Conservation (phyloP, 2,888 invertebrate genomes). For the Cosmia pyralina region DNA sequence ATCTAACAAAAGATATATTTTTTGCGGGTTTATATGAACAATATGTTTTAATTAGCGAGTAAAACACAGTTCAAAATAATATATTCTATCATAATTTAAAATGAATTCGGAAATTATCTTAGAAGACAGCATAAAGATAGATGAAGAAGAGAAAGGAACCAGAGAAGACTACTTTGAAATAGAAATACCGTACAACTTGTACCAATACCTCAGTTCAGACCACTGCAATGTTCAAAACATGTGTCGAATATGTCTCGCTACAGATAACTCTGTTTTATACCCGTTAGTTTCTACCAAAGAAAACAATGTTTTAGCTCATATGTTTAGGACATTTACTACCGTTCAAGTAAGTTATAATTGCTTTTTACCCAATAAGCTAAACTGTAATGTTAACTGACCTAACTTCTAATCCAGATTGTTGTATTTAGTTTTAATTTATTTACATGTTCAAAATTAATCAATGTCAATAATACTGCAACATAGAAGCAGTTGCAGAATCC, state of each 20-base stretch:
- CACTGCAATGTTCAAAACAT: constrained; percentile 74
- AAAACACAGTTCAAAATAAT: constrained; percentile 3
- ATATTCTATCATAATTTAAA: neutral
- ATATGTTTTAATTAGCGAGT: neutral
- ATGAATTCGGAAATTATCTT: constrained; percentile 29
- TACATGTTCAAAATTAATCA: neutral
- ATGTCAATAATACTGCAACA: constrained; percentile 6
- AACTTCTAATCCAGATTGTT: neutral
- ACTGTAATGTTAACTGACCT: neutral
- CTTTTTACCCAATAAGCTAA: neutral
- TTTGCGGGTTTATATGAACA: too few relatives aligned
- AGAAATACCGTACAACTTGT: constrained; percentile 72
- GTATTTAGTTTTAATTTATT: neutral
- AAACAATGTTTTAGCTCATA: constrained; percentile 74
- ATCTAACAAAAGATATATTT: neutral
- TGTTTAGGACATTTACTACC: constrained; percentile 79
- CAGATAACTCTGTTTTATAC: constrained; percentile 74
- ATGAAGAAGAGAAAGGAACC: constrained; percentile 11
- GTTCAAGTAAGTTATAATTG: constrained; percentile 74
- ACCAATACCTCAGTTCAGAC: constrained; percentile 69
- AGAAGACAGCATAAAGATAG: constrained; percentile 7
- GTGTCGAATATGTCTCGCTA: constrained; percentile 87
- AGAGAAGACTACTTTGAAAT: constrained; percentile 66
- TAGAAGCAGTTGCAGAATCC: neutral
- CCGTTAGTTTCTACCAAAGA: constrained; percentile 76